phyloP scores from a whole-genome alignment of 2,888 invertebrate species.

The Hylaea fasciaria region DNA sequence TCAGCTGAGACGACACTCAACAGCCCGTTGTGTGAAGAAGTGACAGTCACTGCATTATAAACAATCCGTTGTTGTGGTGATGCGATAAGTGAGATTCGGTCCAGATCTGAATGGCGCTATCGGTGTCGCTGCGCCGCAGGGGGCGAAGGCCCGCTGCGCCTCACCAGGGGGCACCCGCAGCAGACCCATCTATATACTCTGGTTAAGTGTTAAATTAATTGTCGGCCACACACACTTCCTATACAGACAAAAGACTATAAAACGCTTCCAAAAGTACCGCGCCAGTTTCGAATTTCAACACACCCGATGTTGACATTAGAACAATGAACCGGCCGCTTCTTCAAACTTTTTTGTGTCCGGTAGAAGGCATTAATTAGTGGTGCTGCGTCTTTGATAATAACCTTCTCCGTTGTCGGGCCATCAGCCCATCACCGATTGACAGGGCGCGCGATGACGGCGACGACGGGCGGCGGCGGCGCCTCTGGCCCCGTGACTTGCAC shows the following conservation, averaged over 20 bases:
- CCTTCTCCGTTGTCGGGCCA: conserved; percentile 77
- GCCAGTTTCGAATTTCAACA: conserved; percentile 54
- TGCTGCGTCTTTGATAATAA: conserved; percentile 79
- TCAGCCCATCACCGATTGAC: conserved; percentile 78
- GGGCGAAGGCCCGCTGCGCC: conserved; percentile 60
- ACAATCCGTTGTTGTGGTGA: conserved; percentile 57
- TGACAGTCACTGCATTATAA: conserved; percentile 61
- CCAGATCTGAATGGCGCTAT: conserved; percentile 67
- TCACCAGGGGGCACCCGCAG: conserved; percentile 49
- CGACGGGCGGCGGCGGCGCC: conserved; percentile 73
- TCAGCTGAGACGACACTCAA: conserved; percentile 17
- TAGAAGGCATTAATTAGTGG: conserved; percentile 81
- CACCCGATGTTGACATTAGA: conserved; percentile 67
- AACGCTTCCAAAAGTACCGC: conserved; percentile 41
- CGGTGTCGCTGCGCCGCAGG: conserved; percentile 63
- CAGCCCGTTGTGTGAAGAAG: conserved; percentile 40
- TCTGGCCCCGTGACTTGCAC: conserved; percentile 78
- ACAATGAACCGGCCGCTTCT: conserved; percentile 73
- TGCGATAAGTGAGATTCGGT: conserved; percentile 62
- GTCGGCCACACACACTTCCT: conserved; percentile 55
- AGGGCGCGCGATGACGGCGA: conserved; percentile 73
- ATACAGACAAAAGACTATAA: conserved; percentile 30
- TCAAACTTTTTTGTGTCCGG: conserved; percentile 64
- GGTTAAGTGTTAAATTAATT: conserved; percentile 76
- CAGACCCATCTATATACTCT: conserved; percentile 52